These are phyloP conservation scores for Drosophila falleni DNA, from an alignment of 2,888 invertebrate genomes.

Conservation along the genomic window DNA sequence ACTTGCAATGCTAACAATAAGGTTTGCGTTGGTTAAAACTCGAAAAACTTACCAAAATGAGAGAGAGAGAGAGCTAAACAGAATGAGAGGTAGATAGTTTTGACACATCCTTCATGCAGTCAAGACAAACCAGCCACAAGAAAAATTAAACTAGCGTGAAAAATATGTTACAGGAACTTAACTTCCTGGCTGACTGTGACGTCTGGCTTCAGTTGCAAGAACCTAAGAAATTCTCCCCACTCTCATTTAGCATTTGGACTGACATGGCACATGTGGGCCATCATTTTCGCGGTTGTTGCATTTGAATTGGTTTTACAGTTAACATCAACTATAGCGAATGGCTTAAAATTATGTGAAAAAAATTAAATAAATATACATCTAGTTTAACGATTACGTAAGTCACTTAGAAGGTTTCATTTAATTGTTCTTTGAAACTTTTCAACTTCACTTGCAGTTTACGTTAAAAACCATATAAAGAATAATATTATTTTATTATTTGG, in stretches of 20 bases:
- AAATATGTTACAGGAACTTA: conserved; percentile 18
- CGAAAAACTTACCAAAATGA: not conserved
- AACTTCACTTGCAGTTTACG: too few relatives aligned
- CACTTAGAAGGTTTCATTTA: not conserved
- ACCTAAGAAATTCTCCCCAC: conserved; percentile 16
- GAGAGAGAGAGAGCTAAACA: not conserved
- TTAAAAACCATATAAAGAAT: not conserved
- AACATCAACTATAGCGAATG: not conserved
- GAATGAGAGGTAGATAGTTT: not conserved
- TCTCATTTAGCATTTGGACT: conserved; percentile 40
- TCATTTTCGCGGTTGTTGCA: conserved; percentile 59
- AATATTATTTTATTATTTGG: too few relatives aligned
- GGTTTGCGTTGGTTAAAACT: conserved; percentile 41
- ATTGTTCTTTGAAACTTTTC: too few relatives aligned
- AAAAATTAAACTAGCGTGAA: conserved; percentile 18
- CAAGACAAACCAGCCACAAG: not conserved
- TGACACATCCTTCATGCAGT: conserved; percentile 4
- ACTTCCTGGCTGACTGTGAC: conserved; percentile 29
- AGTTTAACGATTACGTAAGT: not conserved
- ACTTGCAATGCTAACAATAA: conserved; percentile 20
- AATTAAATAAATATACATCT: not conserved
- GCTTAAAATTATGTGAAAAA: not conserved
- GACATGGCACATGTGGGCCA: conserved; percentile 66
- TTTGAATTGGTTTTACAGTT: conserved; percentile 48
- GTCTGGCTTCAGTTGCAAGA: conserved; percentile 7